Base-by-base conservation (phyloP, 2,797 vertebrate species). In the Capromys pilorides region DNA sequence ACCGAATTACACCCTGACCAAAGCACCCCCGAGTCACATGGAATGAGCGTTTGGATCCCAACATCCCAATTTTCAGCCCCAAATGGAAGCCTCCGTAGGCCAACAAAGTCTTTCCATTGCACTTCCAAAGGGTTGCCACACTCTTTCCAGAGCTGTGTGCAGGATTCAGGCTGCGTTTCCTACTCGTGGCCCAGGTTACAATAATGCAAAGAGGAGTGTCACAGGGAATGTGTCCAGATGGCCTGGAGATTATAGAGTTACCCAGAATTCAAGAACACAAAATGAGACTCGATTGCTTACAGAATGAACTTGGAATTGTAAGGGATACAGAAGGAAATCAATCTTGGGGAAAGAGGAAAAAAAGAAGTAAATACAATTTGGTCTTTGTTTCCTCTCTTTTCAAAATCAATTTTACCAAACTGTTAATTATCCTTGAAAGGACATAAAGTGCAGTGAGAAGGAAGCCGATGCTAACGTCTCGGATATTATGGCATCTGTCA, bases 1-100 rank as follows among this genome's bases (percentile, higher is more conserved):
- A 97, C 62, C 12, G 96, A 96, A 97, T 97, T 96, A 94, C 96
- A 97, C 22, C 62, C 96, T 97, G 97, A 96, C 97, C 97, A 86
- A 95, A 90, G 85, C 93, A 93, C 96, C 95, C 93, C 69, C 71
- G 95, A 95, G 96, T 96, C 96, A 97, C 96, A 95, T 81, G 96
- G 96, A 97, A 96, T 96, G 97, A 96, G 71, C 90, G 95, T 90
- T 97, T 97, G 96, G 94, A 91, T 96, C 92, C 71, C 81, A 16
- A 49, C 75, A 85, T 82, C 84, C 88, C 92, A 61, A 93, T 88
- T 51, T 95, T 87, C 91, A 95, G 93, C 90, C 95, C 93, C 26
- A 97, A 89, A 95, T 78, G 94, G 90, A 96, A 78, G 94, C 89
- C 84, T 97, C 87, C 49, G 73, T 57, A 67, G 51, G 78, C 89